Percentiles rank a stretch among this genome's conserved stretches.
phyloP scores from a whole-genome alignment of 2,888 invertebrate species.

The Orthosia incerta region DNA sequence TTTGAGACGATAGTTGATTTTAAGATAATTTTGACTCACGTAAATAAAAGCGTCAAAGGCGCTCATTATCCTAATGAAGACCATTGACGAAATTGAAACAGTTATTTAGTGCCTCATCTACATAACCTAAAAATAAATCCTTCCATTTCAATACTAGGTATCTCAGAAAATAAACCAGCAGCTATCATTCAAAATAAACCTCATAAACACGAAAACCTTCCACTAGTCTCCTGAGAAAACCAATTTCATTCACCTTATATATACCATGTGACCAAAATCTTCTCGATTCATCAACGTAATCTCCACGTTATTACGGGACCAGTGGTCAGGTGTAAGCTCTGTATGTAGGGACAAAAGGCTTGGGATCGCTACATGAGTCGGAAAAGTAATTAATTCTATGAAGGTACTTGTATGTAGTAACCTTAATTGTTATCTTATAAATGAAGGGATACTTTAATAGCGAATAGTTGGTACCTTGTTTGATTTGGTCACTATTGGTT shows the following conservation, averaged over 20 bases:
- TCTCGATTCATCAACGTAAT: conserved; percentile 10
- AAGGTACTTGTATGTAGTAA: not conserved
- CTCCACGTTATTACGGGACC: conserved; percentile 25
- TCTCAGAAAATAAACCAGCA: no score
- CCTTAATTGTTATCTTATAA: conserved; percentile 12
- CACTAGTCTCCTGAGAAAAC: not conserved
- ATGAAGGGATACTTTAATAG: not conserved
- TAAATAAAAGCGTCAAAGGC: no score
- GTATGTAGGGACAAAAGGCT: conserved; percentile 4
- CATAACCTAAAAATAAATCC: no score
- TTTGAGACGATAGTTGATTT: no score
- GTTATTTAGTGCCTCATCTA: no score
- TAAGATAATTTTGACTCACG: no score
- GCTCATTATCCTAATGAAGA: no score
- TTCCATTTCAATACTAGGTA: no score
- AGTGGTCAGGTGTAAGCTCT: conserved; percentile 15
- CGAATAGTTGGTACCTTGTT: not conserved
- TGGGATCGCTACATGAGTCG: not conserved
- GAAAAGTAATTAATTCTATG: conserved; percentile 36
- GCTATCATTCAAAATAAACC: not conserved
- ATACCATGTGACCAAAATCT: conserved; percentile 6
- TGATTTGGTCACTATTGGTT: not conserved
- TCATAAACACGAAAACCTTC: not conserved
- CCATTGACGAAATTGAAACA: no score
- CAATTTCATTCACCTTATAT: not conserved